These are phyloP conservation scores for Brassicogethes aeneus DNA, from an alignment of 2,888 invertebrate genomes.

Conservation along the genomic window DNA sequence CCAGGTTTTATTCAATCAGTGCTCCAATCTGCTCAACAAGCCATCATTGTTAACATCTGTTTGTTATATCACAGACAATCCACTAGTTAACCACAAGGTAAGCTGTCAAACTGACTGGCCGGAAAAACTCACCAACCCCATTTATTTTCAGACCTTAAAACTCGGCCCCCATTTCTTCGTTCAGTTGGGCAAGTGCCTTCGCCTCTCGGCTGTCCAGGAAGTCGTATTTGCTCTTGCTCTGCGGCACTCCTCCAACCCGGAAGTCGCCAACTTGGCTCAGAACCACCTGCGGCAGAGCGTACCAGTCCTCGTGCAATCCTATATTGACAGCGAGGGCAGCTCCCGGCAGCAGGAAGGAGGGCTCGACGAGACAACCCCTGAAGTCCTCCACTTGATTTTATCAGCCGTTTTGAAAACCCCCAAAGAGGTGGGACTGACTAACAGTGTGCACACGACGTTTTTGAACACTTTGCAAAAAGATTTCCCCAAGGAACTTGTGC, in stretches of 20 bases:
- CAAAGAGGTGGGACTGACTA: constrained; percentile 55
- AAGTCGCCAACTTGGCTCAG: constrained; percentile 63
- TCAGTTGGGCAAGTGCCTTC: constrained; percentile 77
- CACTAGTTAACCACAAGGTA: constrained; percentile 67
- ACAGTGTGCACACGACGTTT: constrained; percentile 72
- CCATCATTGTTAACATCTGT: constrained; percentile 81
- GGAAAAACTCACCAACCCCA: neutral
- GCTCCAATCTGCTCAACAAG: constrained; percentile 69
- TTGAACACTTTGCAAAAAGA: constrained; percentile 73
- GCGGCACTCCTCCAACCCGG: constrained; percentile 68
- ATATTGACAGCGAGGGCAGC: constrained; percentile 72
- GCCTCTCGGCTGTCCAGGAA: constrained; percentile 83
- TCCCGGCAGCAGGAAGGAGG: constrained; percentile 65
- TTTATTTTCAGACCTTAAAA: constrained; percentile 58
- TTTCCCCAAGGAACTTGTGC: constrained; percentile 81
- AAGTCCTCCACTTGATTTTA: constrained; percentile 77
- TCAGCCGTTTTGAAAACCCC: constrained; percentile 52
- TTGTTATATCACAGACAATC: constrained; percentile 81
- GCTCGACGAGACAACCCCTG: constrained; percentile 83
- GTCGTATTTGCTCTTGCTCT: constrained; percentile 82
- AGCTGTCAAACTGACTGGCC: constrained; percentile 9
- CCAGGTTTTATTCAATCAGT: constrained; percentile 71
- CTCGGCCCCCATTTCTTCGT: constrained; percentile 71
- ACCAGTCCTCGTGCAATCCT: constrained; percentile 77
- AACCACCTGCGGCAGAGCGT: constrained; percentile 75